These are phyloP conservation scores for Leptopilina boulardi DNA, from an alignment of 1,140 invertebrate genomes.

Conservation along the genomic window DNA sequence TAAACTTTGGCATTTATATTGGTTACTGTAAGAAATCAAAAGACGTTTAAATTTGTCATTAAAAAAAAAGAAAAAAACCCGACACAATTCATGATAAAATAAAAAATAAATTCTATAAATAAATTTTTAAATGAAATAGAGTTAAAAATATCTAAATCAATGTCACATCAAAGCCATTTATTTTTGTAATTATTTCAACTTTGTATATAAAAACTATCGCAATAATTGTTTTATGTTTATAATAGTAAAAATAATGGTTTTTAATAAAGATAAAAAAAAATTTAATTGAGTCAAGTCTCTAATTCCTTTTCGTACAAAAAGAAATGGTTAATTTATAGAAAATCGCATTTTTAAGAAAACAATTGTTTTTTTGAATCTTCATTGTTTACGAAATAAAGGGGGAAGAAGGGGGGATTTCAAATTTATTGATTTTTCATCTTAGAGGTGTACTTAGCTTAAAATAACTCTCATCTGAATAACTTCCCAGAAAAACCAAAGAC, in stretches of 20 bases:
- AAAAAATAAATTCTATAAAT: conserved; percentile 40
- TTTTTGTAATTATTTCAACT: conserved; percentile 20
- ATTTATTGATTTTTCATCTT: no score
- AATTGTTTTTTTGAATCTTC: background rate
- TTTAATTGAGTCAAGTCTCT: no score
- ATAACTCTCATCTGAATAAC: no score
- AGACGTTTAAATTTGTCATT: background rate
- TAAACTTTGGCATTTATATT: no score
- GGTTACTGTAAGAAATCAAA: no score
- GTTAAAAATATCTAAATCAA: no score
- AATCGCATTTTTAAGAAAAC: background rate
- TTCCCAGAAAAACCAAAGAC: no score
- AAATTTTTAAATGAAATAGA: no score
- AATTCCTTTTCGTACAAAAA: background rate
- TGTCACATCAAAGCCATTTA: no score
- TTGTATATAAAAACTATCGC: conserved; percentile 48
- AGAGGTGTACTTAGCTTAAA: no score
- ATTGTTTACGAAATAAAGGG: background rate
- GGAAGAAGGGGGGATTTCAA: no score
- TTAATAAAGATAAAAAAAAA: conserved; percentile 39
- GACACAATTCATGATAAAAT: conserved; percentile 25
- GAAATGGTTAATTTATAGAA: background rate
- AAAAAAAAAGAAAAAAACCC: conserved; percentile 30
- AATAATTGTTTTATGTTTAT: conserved; percentile 34
- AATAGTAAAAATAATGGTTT: conserved; percentile 37